These are phyloP conservation scores for Thermophis baileyi DNA, from an alignment of 2,113 vertebrate genomes.

Conservation along the genomic window DNA sequence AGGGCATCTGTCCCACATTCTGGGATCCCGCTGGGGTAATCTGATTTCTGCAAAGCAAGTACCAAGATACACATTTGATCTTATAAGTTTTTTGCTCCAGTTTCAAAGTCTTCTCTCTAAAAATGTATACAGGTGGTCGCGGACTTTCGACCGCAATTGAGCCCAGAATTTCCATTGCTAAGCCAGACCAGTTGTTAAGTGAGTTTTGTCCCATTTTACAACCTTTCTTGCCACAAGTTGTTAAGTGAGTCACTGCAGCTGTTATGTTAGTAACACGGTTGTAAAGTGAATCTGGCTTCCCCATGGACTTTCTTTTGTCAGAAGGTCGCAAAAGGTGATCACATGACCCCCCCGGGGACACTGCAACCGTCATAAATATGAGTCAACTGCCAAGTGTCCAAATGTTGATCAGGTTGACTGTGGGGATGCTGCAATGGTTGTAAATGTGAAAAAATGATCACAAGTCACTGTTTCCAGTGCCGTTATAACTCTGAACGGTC, in stretches of 20 bases:
- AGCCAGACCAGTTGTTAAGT: background rate
- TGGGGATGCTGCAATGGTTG: background rate
- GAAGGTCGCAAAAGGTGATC: background rate
- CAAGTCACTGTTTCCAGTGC: background rate
- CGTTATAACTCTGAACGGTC: background rate
- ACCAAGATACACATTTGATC: background rate
- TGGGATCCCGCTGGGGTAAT: conserved; percentile 84
- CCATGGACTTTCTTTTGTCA: background rate
- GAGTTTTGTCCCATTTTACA: background rate
- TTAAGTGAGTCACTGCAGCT: background rate
- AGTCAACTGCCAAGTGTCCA: background rate
- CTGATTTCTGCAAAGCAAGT: conserved; percentile 71
- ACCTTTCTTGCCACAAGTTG: background rate
- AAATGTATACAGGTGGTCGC: background rate
- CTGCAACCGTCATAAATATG: background rate
- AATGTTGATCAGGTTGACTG: background rate
- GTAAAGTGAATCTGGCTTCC: background rate
- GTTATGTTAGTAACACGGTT: background rate
- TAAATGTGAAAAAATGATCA: background rate
- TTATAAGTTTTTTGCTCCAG: no score
- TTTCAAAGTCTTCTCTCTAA: background rate
- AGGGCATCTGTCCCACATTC: conserved; percentile 87
- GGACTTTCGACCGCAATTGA: background rate
- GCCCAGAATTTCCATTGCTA: background rate
- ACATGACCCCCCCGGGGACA: background rate